Base-by-base conservation (phyloP, 35 echinoderm and acorn worm genomes). In the Eucidaris tribuloides region DNA sequence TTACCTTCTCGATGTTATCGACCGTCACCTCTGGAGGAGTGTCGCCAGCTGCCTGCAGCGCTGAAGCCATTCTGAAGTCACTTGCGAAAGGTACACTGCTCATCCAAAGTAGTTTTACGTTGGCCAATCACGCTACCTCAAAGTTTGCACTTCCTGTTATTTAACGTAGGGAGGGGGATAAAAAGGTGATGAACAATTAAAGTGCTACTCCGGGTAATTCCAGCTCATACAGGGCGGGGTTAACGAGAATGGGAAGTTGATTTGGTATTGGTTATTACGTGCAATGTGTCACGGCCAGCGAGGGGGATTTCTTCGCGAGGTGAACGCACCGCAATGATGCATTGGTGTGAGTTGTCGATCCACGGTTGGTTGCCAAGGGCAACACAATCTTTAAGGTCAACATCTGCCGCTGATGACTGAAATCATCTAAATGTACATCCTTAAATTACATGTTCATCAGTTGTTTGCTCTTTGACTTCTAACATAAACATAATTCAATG, bases 1-100 rank as follows among this genome's bases (percentile, higher is more conserved):
- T 85, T 80, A 88, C 85, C 85, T 88, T 88, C 61, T 88, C 85
- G 36, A 88, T 88, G 76, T 81, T 88, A 64, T 88, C 85, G 45
- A 81, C 37, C 63, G 57, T 68, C 7, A 88, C 56, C 27, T 88
- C 85, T 41, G 77, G 77, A 34, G 39, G 35, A 48, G 25, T 23
- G 24, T 88, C 85, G 32, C 40, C 60, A 9, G 59, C 49, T 52
- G 39, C 27, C 52, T 81, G 76, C 28, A 76, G 28, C 22, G 58
- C 43, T 0, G 78, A 49, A 15, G 85, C 85, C 85, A 88, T 88
- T n/a, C 56, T 44, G 34, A 40, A 41, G 66, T 25, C 66, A 30
- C 33, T 40, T 72, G 66, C 66, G n/a, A 43, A 72, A 72, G 27
- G 24, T 23, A 25, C 66, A 72, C 7, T 22, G n/a, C 66, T 72